A percentile compares a stretch with the other conserved stretches of the same genome.
phyloP scores from a whole-genome alignment of 2,888 invertebrate genomes.

The Euplexia lucipara region DNA sequence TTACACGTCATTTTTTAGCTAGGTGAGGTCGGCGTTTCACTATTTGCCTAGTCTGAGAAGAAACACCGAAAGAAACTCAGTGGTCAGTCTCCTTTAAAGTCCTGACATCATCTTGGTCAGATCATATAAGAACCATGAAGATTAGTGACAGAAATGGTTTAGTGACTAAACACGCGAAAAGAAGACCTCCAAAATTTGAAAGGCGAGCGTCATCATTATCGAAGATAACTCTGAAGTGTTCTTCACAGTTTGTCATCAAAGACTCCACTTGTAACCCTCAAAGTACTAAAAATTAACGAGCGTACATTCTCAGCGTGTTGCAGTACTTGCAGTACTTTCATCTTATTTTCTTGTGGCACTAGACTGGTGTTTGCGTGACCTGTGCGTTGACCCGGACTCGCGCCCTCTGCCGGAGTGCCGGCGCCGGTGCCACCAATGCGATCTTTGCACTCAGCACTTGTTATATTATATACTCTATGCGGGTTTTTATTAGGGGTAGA shows the following conservation, averaged over 20 bases:
- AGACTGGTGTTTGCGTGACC: constrained; percentile 72
- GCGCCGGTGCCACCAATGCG: constrained; percentile 69
- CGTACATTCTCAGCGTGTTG: constrained; percentile 40
- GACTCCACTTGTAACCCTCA: constrained; percentile 16
- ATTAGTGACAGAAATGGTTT: too few species aligned
- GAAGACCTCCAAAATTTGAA: too few species aligned
- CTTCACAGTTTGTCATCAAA: background rate
- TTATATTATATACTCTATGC: constrained; percentile 4
- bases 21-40: too few species aligned
- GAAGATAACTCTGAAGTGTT: background rate
- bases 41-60: too few species aligned
- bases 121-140: too few species aligned
- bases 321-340: constrained; percentile 59
- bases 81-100: too few species aligned
- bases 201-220: too few species aligned
- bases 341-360: constrained; percentile 50
- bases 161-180: too few species aligned
- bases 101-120: too few species aligned
- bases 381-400: constrained; percentile 77
- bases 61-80: too few species aligned
- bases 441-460: constrained; percentile 72
- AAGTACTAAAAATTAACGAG: constrained; percentile 40
- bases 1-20: too few species aligned
- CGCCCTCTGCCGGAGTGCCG: constrained; percentile 59
- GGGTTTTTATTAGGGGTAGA: constrained; percentile 1